Evolutionary conservation across 2,113 vertebrate species (phyloP).

Genomic region (Solea senegalensis): DNA sequence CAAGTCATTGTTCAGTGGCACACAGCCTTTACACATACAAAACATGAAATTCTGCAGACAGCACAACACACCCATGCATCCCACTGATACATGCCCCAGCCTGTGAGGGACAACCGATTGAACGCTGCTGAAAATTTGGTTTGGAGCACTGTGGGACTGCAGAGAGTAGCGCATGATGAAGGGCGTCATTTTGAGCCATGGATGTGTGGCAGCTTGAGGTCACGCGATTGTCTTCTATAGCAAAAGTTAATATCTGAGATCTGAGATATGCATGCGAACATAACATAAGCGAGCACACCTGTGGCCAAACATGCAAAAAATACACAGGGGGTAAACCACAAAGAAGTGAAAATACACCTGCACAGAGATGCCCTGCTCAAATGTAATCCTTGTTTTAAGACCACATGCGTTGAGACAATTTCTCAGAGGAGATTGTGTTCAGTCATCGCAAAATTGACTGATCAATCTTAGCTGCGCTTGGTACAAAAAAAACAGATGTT

Average conservation of each 20-base stretch:
- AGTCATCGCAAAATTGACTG: slow-evolving; percentile 68
- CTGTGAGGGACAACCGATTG: slow-evolving; percentile 6
- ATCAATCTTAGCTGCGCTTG: slow-evolving; percentile 71
- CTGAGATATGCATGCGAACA: slow-evolving; percentile 19
- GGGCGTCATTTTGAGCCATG: slow-evolving; percentile 66
- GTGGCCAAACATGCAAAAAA: background rate
- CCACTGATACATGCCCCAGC: slow-evolving; percentile 24
- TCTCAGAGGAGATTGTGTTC: slow-evolving; percentile 53
- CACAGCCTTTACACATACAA: slow-evolving; percentile 25
- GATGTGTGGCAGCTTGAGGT: slow-evolving; percentile 64
- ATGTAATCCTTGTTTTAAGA: slow-evolving; percentile 59
- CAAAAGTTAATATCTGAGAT: slow-evolving; percentile 61
- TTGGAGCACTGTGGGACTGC: slow-evolving; percentile 30
- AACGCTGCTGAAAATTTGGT: slow-evolving; percentile 38
- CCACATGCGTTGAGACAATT: slow-evolving; percentile 53
- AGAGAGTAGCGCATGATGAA: slow-evolving; percentile 62
- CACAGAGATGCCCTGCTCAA: slow-evolving; percentile 4
- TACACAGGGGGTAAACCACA: background rate
- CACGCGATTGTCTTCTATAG: slow-evolving; percentile 61
- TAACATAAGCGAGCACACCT: slow-evolving; percentile 21
- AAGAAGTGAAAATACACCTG: slow-evolving; percentile 28
- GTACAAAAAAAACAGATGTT: slow-evolving; percentile 49
- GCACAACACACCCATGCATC: slow-evolving; percentile 7
- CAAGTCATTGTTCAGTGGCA: background rate
- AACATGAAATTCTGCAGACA: slow-evolving; percentile 2